Evolutionary conservation across 2,113 vertebrate genomes (phyloP).

Genomic region (Petaurus breviceps): DNA sequence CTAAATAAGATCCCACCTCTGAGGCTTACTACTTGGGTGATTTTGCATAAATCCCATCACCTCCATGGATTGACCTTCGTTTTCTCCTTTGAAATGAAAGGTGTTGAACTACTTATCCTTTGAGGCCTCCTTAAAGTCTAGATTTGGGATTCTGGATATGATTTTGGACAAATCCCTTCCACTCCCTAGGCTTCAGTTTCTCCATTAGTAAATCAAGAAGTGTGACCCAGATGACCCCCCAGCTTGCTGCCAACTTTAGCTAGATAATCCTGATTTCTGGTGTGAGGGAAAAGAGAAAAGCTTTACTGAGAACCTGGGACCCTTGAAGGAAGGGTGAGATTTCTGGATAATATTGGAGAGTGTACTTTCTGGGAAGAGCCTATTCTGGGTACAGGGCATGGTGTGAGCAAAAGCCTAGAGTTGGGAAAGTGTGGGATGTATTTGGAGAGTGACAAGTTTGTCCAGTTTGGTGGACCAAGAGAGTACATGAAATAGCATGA

Average conservation of each 20-base stretch:
- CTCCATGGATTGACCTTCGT: background rate
- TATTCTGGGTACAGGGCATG: background rate
- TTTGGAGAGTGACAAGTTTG: no score
- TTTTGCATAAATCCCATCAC: background rate
- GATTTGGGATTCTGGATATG: background rate
- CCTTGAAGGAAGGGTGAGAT: background rate
- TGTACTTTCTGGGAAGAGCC: background rate
- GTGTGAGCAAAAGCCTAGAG: background rate
- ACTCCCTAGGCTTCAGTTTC: background rate
- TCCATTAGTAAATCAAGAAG: no score
- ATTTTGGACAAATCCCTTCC: background rate
- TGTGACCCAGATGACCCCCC: no score
- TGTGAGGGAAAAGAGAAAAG: no score
- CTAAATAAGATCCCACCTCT: background rate
- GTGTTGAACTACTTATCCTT: no score
- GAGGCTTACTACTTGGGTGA: background rate
- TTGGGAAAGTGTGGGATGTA: no score
- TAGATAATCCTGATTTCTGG: no score
- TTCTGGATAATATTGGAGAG: background rate
- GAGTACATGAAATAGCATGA: no score
- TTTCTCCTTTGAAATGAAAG: background rate
- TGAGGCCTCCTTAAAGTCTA: background rate
- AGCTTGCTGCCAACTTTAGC: no score
- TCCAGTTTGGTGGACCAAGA: no score
- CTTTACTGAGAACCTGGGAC: no score